Evolutionary conservation across 2,888 invertebrate genomes (phyloP), one percentile per base, ranked within the genome.

Genomic region (Mycogona germanica): DNA sequence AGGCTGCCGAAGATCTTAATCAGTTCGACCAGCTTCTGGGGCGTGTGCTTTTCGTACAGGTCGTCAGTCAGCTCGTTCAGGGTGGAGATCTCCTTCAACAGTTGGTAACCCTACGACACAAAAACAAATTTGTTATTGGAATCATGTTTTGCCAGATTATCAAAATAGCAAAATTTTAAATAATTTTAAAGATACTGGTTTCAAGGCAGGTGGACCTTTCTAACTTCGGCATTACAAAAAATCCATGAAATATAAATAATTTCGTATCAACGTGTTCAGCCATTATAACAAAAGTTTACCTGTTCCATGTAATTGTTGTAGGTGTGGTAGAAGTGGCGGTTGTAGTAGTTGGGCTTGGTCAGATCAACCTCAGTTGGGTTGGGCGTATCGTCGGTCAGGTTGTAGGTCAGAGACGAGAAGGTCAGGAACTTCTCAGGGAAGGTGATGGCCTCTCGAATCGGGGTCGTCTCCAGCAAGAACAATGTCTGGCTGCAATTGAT

Each of bases 401-500:
- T 55, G 45, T 55, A 55, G 23, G 51, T 26, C 32, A 55, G 35
- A 26, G 55, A 55, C 6, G 25, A 50, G 45, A 50, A 51, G 29
- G 55, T 55, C 5, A 51, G 21, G 25, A 30, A 55, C 28, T 17
- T 30, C 12, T 30, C 37, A 35, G 50, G 50, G 37, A 55, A 55
- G 19, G 23, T 44, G 12, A 51, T 50, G 25, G 49, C 32, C 4
- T 25, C 29, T n/a, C 35, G 30, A 29, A 55, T 55, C 17, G 44
- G 30, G 12, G 25, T 29, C 23, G 51, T 30, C 17, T 44, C 32
- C 7, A 5, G 14, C 26, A 54, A 40, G 30, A 41, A 49, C 40
- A 54, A 26, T 32, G 54, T 54, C 29, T 49, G 54, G 29, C 54
- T 54, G 25, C 35, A n/a, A n/a, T n/a, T n/a, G n/a, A n/a, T n/a